Evolutionary conservation across 2,888 invertebrate genomes (phyloP).

Genomic region (Lochmaea capreae): DNA sequence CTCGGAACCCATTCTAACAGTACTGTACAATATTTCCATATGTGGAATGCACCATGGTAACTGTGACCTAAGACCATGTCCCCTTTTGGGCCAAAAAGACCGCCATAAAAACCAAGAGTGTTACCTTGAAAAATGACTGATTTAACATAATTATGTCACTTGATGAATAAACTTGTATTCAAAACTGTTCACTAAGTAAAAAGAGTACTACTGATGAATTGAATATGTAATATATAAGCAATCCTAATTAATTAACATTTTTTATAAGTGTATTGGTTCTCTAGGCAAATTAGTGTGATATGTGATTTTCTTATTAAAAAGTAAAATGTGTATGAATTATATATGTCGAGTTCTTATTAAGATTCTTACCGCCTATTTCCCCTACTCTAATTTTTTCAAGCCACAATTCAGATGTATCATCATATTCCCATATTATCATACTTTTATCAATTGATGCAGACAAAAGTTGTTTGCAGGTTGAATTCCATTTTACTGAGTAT

Average conservation of each 20-base stretch:
- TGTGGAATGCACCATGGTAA: slow-evolving; percentile 92
- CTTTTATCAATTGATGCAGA: slow-evolving; percentile 95
- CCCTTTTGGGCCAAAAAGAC: slow-evolving; percentile 80
- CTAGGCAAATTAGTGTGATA: too few species aligned
- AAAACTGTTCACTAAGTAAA: too few species aligned
- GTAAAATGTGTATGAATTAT: neutral
- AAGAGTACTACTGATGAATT: too few species aligned
- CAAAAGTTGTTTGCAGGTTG: slow-evolving; percentile 71
- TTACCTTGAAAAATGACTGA: slow-evolving; percentile 67
- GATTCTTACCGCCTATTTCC: slow-evolving; percentile 78
- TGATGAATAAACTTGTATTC: too few species aligned
- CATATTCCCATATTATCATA: slow-evolving; percentile 88
- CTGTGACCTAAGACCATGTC: slow-evolving; percentile 83
- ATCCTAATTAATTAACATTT: too few species aligned
- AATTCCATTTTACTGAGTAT: slow-evolving; percentile 90
- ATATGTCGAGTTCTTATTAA: neutral
- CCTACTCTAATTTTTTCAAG: slow-evolving; percentile 86
- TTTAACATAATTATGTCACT: too few species aligned
- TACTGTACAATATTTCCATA: slow-evolving; percentile 76
- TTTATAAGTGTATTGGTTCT: too few species aligned
- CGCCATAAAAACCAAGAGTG: slow-evolving; percentile 93
- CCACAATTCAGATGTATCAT: slow-evolving; percentile 77
- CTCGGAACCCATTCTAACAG: slow-evolving; percentile 73
- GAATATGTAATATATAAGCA: too few species aligned
- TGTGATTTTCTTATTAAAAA: neutral